These are phyloP conservation scores for Baronia brevicornis DNA, from an alignment of 2,888 invertebrate species.

Conservation along the genomic window DNA sequence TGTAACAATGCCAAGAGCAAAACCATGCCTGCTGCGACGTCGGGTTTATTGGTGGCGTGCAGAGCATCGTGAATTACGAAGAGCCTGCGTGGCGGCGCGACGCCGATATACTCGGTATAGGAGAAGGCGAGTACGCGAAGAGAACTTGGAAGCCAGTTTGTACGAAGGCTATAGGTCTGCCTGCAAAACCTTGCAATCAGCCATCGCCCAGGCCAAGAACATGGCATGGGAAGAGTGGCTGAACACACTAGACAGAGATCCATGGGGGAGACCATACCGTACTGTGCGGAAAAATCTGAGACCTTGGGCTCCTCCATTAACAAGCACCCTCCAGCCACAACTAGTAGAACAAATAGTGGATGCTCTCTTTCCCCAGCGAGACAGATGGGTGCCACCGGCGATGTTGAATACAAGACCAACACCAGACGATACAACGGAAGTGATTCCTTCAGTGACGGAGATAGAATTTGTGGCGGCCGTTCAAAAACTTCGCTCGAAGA, in stretches of 20 bases:
- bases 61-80: conserved; percentile 16
- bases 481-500: no score
- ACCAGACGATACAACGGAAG: no score
- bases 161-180: conserved; percentile 1
- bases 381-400: no score
- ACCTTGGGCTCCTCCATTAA: conserved; percentile 7
- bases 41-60: conserved; percentile 18
- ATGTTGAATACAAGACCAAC: no score
- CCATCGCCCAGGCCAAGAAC: conserved; percentile 5
- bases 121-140: not conserved
- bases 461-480: no score
- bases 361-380: conserved; percentile 9
- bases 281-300: conserved; percentile 10
- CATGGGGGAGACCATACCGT: conserved; percentile 8
- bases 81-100: conserved; percentile 4
- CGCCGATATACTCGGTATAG: conserved; percentile 13
- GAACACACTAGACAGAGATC: conserved; percentile 3
- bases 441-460: no score
- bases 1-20: conserved; percentile 17
- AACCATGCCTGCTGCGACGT: not conserved
- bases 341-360: conserved; percentile 5
- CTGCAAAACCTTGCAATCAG: conserved; percentile 5
- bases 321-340: conserved; percentile 8
- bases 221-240: no score
- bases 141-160: conserved; percentile 1